Base-by-base conservation (phyloP, 2,888 invertebrate genomes). In the Harpagoxenus sublaevis region DNA sequence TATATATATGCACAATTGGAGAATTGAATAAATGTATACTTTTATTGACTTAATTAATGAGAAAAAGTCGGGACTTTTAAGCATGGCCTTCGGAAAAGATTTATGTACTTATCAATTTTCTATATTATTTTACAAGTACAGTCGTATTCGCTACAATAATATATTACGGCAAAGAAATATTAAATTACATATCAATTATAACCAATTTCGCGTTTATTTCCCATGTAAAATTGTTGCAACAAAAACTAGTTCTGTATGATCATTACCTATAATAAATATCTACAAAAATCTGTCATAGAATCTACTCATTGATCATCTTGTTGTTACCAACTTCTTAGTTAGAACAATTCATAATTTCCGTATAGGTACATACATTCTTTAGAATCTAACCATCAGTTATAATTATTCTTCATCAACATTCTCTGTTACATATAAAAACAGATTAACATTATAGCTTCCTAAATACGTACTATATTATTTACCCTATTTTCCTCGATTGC, bases 1-100 rank as follows among this genome's bases (percentile, higher is more conserved):
- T 39, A 74, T 66, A 48, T 8, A 6, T 6, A n/a, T 10, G n/a
- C n/a, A 31, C 31, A 45, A 23, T 39, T 35, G 48, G 48, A 28
- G 31, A 51, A 48, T 1, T n/a, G 10, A 68, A 5, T n/a, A 2
- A 12, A 57, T 12, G 0, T 23, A 35, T 57, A 35, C 2, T 0
- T 39, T 62, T 28, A 12, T 62, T 71, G 18, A 18, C 10, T 45
- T 71, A 39, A 79, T 71, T 60, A 70, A 2, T 12, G 39, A 63
- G 31, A 12, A 31, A 45, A 68, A 15, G 9, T 74, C 3, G 4
- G 31, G 6, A n/a, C 4, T 48, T 60, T 62, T 10, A 62, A 42
- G 3, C 8, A 62, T 6, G 2, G 9, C 10, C 15, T 1, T 4
- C 8, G 15, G 15, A 42, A 15, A 63, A 35, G 3, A 31, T 15